Evolutionary conservation across 2,113 vertebrate species (phyloP).

Genomic region (Psophia crepitans): DNA sequence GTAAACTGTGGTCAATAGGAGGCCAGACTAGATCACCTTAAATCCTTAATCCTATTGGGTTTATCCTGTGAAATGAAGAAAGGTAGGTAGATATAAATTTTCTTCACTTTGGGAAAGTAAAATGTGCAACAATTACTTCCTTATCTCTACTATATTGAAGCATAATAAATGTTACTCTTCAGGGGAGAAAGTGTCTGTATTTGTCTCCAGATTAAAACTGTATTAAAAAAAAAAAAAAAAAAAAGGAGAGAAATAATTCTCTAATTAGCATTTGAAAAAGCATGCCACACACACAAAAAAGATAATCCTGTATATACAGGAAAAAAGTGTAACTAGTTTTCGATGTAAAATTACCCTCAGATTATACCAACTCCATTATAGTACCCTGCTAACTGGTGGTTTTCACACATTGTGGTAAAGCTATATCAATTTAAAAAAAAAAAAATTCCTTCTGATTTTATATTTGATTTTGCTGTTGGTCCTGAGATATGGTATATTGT

Average conservation of each 20-base stretch:
- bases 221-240: not conserved
- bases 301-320: accelerated
- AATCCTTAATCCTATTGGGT: not conserved
- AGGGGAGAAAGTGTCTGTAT: not conserved
- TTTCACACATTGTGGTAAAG: not conserved
- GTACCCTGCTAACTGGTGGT: not conserved
- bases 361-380: not conserved
- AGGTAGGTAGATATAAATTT: not conserved
- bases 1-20: not conserved
- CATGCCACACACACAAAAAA: not conserved
- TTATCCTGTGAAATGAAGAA: not conserved
- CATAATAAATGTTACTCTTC: not conserved
- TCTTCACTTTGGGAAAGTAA: not conserved
- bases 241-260: too few relatives aligned
- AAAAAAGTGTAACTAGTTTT: not conserved
- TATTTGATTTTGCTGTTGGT: not conserved
- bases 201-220: not conserved
- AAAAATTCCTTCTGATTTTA: not conserved
- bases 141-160: not conserved
- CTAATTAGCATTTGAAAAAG: not conserved
- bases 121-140: not conserved
- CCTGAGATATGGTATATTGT: not conserved
- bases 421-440: accelerated
- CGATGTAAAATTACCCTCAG: not conserved
- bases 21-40: not conserved